Percentiles rank a stretch among this genome's conserved stretches.
These are phyloP conservation scores for Cotesia congregata DNA, from an alignment of 2,888 invertebrate genomes.

Conservation along the genomic window DNA sequence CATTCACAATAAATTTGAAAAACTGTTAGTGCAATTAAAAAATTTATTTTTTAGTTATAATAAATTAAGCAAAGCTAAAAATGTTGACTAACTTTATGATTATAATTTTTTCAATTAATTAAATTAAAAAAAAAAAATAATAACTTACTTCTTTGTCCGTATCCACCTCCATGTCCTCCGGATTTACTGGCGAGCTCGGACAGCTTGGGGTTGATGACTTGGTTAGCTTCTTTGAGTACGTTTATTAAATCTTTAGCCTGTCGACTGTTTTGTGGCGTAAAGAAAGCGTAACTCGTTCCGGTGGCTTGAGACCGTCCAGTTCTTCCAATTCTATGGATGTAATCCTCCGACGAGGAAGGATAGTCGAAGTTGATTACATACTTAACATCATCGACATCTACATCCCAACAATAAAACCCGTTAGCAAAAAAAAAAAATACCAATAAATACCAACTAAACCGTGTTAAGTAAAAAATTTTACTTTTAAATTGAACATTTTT, in stretches of 20 bases:
- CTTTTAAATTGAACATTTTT: slow-evolving; percentile 15
- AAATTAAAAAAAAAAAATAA: background rate
- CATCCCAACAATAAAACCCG: slow-evolving; percentile 56
- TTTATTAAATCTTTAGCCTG: slow-evolving; percentile 92
- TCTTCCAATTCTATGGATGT: slow-evolving; percentile 95
- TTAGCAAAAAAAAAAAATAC: slow-evolving; percentile 17
- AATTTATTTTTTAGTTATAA: too few relatives aligned
- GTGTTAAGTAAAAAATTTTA: background rate
- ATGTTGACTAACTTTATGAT: too few relatives aligned
- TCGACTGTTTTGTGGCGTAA: slow-evolving; percentile 88
- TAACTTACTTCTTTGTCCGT: slow-evolving; percentile 70
- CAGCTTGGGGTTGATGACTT: slow-evolving; percentile 86
- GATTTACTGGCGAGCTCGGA: slow-evolving; percentile 81
- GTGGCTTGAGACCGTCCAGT: slow-evolving; percentile 90
- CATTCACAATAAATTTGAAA: too few relatives aligned
- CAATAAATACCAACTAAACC: background rate
- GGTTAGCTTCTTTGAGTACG: slow-evolving; percentile 90
- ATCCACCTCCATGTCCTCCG: slow-evolving; percentile 74
- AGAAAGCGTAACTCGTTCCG: slow-evolving; percentile 95
- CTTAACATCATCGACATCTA: slow-evolving; percentile 96
- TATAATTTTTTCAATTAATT: too few relatives aligned
- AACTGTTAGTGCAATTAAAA: too few relatives aligned
- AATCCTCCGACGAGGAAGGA: slow-evolving; percentile 95
- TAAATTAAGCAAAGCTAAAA: too few relatives aligned
- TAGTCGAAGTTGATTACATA: slow-evolving; percentile 97